Evolutionary conservation across 2,888 invertebrate species (phyloP), one percentile per base, ranked within the genome.

Genomic region (Zeuzera pyrina): DNA sequence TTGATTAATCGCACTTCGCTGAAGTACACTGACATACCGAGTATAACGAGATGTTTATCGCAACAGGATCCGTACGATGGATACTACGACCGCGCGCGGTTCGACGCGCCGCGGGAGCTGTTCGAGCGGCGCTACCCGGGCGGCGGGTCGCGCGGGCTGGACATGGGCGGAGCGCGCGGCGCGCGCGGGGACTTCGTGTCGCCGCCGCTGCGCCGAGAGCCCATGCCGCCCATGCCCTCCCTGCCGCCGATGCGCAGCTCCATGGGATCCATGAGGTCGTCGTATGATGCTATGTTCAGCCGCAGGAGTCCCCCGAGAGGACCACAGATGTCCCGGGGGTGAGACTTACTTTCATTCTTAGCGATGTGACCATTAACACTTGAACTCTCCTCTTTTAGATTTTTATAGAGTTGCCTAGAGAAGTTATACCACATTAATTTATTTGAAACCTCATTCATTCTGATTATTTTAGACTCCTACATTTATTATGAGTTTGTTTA

Each of bases 231-330:
- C 21, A 88, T 92, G 86, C 91, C 92, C 42, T 89, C 90, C 55
- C 86, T 91, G 56, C 84, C 88, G 1, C 84, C 87, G 42, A 79
- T 87, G 69, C 71, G 86, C 43, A 77, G 81, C 54, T 85, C 86
- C 55, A 86, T 87, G 85, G 87, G 88, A 54, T 86, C 91, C 47
- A 87, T 90, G 87, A 86, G 90, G 81, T 89, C 84, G 76, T 89
- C 81, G 37, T 88, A 93, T 67, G 92, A 93, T 69, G 87, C 89
- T 50, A 92, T 93, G 90, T 93, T 91, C 79, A 93, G 91, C 72
- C 87, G 94, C 46, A 85, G 93, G 53, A 91, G 92, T 48, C 92
- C 93, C 49, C 91, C 92, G 37, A 66, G 77, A 46, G 83, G 81
- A 54, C 83, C 84, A 25, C 84, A 84, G 58, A 77, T 84, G 73